phyloP scores from a whole-genome alignment of 2,797 vertebrate species.

The Petrocephalus sullivani region DNA sequence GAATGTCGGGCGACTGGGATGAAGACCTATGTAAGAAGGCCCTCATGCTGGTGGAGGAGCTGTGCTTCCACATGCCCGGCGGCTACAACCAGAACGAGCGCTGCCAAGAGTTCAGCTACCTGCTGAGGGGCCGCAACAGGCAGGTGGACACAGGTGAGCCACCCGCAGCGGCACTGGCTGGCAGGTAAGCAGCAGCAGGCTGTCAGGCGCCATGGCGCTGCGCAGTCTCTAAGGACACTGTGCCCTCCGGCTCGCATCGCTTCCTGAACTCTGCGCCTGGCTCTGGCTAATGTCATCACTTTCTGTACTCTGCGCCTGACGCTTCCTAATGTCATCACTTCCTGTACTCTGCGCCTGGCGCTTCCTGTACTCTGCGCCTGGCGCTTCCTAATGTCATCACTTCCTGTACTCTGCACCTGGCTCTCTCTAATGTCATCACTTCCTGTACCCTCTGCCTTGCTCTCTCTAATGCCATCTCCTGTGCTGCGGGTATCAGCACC shows the following conservation, averaged over 20 bases:
- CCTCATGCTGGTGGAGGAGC: conserved; percentile 76
- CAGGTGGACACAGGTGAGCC: conserved; percentile 71
- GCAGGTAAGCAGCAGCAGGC: conserved; percentile 15
- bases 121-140: conserved; percentile 65
- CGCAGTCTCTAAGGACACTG: neutral
- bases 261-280: no score
- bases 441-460: neutral
- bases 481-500: neutral
- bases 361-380: no score
- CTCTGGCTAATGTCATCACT: no score
- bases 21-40: conserved; percentile 85
- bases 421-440: conserved; percentile 44
- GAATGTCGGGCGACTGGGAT: conserved; percentile 89
- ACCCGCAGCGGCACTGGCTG: neutral
- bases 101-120: conserved; percentile 80
- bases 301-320: no score
- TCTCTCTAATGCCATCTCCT: neutral
- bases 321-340: no score
- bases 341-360: no score
- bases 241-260: neutral
- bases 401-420: conserved; percentile 38
- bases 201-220: neutral
- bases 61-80: conserved; percentile 71
- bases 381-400: neutral
- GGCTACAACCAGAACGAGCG: conserved; percentile 71